Evolutionary conservation across 2,797 vertebrate genomes (phyloP).

Genomic region (Eulemur coronatus): DNA sequence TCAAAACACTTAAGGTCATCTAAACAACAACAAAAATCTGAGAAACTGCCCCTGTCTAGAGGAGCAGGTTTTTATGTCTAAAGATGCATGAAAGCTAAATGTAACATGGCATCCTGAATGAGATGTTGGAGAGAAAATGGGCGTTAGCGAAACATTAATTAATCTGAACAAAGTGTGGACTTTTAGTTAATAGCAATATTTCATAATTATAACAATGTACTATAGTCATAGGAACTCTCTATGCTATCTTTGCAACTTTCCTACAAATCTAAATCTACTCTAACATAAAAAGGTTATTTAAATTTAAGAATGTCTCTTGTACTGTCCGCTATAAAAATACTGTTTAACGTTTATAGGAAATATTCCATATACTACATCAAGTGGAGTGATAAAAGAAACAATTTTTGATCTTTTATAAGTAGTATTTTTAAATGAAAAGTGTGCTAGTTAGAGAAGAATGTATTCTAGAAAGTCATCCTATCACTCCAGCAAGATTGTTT

Average conservation of each 20-base stretch:
- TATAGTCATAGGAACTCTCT: neutral
- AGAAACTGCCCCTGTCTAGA: neutral
- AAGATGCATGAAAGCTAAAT: neutral
- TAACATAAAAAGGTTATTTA: neutral
- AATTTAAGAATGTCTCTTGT: neutral
- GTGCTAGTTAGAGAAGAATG: constrained; percentile 24
- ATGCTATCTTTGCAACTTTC: neutral
- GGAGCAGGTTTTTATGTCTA: neutral
- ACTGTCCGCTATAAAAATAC: neutral
- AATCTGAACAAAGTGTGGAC: neutral
- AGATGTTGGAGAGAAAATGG: neutral
- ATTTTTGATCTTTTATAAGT: constrained; percentile 19
- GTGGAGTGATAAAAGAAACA: neutral
- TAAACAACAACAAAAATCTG: neutral
- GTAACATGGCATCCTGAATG: neutral
- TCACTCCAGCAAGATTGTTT: constrained; percentile 31
- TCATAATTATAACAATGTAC: neutral
- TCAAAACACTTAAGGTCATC: neutral
- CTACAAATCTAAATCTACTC: neutral
- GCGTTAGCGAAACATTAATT: neutral
- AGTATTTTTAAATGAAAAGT: constrained; percentile 41
- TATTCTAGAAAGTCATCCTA: constrained; percentile 33
- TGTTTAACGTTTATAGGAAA: constrained; percentile 27
- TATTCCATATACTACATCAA: neutral
- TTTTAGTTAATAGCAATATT: neutral